Conservation (phyloP, 1,140 invertebrate species). For the Drosophila dunni region DNA sequence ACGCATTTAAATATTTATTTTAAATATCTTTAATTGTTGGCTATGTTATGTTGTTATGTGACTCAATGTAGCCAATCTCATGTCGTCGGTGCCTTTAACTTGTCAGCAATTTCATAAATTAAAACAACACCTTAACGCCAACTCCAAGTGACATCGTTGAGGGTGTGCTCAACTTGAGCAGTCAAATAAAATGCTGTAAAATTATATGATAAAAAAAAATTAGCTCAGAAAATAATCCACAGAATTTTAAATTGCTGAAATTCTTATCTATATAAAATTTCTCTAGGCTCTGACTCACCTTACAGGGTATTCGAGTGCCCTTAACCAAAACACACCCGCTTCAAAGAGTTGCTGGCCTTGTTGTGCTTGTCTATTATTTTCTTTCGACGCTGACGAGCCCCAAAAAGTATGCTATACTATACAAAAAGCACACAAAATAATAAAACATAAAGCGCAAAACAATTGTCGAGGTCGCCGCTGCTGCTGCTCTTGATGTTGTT, state of each 20-base stretch:
- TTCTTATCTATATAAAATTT: not conserved
- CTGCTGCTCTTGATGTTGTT: slow-evolving; percentile 16
- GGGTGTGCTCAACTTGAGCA: not conserved
- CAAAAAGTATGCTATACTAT: slow-evolving; percentile 31
- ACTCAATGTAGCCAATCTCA: slow-evolving; percentile 1
- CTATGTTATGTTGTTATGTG: no score
- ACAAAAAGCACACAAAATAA: slow-evolving; percentile 53
- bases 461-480: slow-evolving; percentile 61
- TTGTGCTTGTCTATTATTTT: slow-evolving; percentile 18
- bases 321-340: slow-evolving; percentile 56
- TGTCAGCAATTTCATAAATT: slow-evolving; percentile 76
- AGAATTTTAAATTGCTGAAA: not conserved
- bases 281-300: not conserved
- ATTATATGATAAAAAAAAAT: not conserved
- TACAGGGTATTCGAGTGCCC: slow-evolving; percentile 12
- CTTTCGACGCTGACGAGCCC: slow-evolving; percentile 6
- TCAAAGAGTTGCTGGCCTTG: slow-evolving; percentile 41
- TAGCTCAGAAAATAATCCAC: not conserved
- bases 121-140: slow-evolving; percentile 66
- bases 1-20: not conserved
- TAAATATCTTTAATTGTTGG: not conserved
- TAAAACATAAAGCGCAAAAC: slow-evolving; percentile 67
- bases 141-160: not conserved
- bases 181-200: not conserved
- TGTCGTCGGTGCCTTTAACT: not conserved